Evolutionary conservation across 2,888 invertebrate genomes (phyloP).

Genomic region (Automeris io): DNA sequence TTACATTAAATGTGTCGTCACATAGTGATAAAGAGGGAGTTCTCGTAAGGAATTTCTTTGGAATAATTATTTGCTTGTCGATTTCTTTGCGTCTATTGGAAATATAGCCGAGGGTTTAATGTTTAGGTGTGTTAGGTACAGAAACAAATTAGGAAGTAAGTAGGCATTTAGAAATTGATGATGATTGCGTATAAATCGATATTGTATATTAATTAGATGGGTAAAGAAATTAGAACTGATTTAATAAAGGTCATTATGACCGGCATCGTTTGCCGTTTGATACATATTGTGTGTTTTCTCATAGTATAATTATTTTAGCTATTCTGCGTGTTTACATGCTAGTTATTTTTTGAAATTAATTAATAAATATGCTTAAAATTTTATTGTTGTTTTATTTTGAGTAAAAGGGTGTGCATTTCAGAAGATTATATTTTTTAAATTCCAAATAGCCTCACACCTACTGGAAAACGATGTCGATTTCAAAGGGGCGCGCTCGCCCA

Average conservation of each 20-base stretch:
- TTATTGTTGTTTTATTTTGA: constrained; percentile 8
- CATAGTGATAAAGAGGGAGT: background rate
- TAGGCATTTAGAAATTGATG: constrained; percentile 48
- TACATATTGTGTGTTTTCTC: constrained; percentile 59
- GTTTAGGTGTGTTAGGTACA: constrained; percentile 27
- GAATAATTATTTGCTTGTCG: background rate
- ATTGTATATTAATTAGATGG: constrained; percentile 53
- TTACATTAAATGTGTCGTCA: constrained; percentile 22
- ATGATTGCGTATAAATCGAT: constrained; percentile 42
- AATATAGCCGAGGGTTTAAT: constrained; percentile 22
- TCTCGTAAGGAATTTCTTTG: background rate
- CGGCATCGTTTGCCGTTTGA: constrained; percentile 35
- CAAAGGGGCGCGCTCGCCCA: no score
- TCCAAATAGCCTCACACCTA: background rate
- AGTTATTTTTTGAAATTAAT: constrained; percentile 73
- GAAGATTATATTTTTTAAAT: background rate
- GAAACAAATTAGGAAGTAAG: constrained; percentile 57
- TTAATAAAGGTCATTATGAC: constrained; percentile 36
- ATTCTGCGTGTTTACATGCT: constrained; percentile 68
- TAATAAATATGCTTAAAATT: constrained; percentile 60
- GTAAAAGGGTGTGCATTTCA: no score
- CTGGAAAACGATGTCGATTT: no score
- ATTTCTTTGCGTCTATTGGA: background rate
- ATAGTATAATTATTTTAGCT: constrained; percentile 63
- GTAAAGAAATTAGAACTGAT: constrained; percentile 59